phyloP scores from a whole-genome alignment of 2,888 invertebrate species.

The Drosophila fulvimacula region DNA sequence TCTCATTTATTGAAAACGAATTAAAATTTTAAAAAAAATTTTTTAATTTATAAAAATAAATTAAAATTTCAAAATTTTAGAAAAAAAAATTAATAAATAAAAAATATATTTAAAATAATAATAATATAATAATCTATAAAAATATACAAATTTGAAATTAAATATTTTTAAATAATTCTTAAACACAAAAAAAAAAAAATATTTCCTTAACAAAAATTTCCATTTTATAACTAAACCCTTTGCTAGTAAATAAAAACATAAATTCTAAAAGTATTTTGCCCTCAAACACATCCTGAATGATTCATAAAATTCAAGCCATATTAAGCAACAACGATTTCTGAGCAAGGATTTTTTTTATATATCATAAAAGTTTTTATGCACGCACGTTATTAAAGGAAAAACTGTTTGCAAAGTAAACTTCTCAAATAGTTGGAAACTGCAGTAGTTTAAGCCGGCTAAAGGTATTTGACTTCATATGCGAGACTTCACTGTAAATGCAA shows the following conservation, averaged over 20 bases:
- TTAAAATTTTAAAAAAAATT: no score
- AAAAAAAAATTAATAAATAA: no score
- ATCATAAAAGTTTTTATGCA: constrained; percentile 8
- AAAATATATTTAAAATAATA: no score
- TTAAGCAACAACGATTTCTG: background rate
- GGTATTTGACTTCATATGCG: constrained; percentile 6
- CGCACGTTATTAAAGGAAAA: background rate
- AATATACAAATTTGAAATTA: no score
- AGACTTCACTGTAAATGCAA: constrained; percentile 34
- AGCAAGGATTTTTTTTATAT: background rate
- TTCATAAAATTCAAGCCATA: background rate
- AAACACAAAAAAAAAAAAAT: no score
- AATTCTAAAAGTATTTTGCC: background rate
- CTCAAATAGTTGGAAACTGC: constrained; percentile 4
- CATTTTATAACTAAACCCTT: background rate
- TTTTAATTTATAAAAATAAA: no score
- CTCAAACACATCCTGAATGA: background rate
- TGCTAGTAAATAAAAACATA: background rate
- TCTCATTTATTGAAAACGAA: no score
- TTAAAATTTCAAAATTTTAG: no score
- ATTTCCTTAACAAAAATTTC: background rate
- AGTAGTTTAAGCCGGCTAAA: constrained; percentile 5
- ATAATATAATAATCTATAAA: no score
- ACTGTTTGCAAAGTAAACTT: constrained; percentile 1
- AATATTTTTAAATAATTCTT: background rate